Conservation (phyloP, 2,797 vertebrate species). For the Gambelia wislizenii region DNA sequence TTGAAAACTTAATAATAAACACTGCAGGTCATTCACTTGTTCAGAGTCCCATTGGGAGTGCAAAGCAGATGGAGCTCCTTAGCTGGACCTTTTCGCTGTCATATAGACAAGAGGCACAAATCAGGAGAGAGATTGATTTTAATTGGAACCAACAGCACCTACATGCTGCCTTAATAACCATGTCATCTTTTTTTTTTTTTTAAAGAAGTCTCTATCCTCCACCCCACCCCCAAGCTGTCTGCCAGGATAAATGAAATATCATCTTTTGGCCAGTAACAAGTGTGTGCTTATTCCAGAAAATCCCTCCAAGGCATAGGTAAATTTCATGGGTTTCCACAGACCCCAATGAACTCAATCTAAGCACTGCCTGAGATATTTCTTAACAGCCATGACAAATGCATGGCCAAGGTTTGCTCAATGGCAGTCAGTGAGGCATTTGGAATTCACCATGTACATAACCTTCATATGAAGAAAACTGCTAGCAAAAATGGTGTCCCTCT, state of each 20-base stretch:
- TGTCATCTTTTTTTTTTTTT: slow-evolving; percentile 71
- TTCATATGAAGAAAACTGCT: neutral
- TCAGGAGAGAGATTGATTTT: slow-evolving; percentile 84
- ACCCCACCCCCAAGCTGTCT: slow-evolving; percentile 7
- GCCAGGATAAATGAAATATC: slow-evolving; percentile 72
- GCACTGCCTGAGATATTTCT: slow-evolving; percentile 57
- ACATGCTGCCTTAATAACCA: slow-evolving; percentile 79
- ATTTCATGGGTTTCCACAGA: slow-evolving; percentile 51
- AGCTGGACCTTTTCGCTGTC: slow-evolving; percentile 77
- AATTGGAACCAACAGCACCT: slow-evolving; percentile 84
- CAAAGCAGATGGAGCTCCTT: slow-evolving; percentile 81
- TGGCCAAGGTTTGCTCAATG: slow-evolving; percentile 38
- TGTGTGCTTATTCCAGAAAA: slow-evolving; percentile 58
- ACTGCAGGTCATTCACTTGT: slow-evolving; percentile 85
- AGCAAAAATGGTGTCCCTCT: slow-evolving; percentile 50
- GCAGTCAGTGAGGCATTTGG: slow-evolving; percentile 34
- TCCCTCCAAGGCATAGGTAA: slow-evolving; percentile 60
- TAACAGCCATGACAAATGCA: slow-evolving; percentile 45
- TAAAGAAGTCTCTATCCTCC: slow-evolving; percentile 66
- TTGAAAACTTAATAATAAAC: slow-evolving; percentile 87
- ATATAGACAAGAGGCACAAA: slow-evolving; percentile 80
- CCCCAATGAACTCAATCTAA: slow-evolving; percentile 41
- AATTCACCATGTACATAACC: slow-evolving; percentile 21
- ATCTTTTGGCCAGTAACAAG: slow-evolving; percentile 65
- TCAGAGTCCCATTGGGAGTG: slow-evolving; percentile 80